Conservation (phyloP, 2,797 vertebrate genomes). For the Poliocrania exsul region DNA sequence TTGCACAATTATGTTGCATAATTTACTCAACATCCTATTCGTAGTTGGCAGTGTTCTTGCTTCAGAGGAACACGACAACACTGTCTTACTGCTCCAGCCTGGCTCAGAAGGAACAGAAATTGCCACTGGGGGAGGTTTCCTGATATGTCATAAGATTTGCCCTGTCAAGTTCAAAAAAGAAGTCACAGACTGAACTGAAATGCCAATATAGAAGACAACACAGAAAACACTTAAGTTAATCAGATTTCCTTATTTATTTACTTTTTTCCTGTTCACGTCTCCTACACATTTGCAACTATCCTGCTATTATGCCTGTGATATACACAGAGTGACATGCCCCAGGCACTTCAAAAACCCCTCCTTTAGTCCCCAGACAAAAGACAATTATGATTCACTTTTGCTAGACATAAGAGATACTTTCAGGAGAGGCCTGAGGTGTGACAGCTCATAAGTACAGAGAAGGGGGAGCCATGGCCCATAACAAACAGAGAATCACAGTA, state of each 20-base stretch:
- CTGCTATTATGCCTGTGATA: not conserved
- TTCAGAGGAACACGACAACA: not conserved
- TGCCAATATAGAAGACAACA: not conserved
- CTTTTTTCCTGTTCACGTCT: not conserved
- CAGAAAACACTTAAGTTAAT: not conserved
- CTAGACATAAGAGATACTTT: conserved; percentile 32
- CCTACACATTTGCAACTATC: not conserved
- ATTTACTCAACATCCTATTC: not conserved
- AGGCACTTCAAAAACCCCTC: not conserved
- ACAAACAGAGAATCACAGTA: not conserved
- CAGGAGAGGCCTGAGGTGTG: not conserved
- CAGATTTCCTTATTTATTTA: not conserved
- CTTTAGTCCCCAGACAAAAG: conserved; percentile 7
- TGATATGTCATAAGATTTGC: not conserved
- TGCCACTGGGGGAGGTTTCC: not conserved
- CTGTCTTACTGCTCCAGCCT: not conserved
- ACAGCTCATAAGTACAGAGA: not conserved
- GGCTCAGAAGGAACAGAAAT: not conserved
- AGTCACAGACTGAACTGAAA: not conserved
- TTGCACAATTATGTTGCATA: not conserved
- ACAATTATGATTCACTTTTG: conserved; percentile 5
- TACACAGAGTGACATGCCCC: not conserved
- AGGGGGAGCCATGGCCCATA: not conserved
- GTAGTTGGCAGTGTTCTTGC: not conserved
- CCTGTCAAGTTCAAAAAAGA: not conserved